Percentiles rank a stretch among this genome's conserved stretches.
phyloP scores from a whole-genome alignment of 1,140 invertebrate genomes.

The Aphis gossypii region DNA sequence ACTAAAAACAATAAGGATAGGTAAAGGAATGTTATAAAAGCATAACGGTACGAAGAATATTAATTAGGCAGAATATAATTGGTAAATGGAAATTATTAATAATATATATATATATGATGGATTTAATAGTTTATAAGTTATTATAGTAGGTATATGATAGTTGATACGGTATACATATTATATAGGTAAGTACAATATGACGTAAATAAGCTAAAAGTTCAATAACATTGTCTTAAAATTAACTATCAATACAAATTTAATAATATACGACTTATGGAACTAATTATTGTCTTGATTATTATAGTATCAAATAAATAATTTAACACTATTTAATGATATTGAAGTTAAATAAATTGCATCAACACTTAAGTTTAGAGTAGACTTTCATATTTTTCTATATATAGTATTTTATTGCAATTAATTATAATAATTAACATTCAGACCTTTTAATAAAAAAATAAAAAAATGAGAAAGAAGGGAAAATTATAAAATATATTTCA shows the following conservation, averaged over 20 bases:
- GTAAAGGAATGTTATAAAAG: background rate
- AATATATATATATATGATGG: background rate
- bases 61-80: background rate
- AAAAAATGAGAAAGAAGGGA: no score
- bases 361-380: background rate
- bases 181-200: background rate
- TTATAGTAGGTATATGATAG: background rate
- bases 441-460: background rate
- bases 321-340: constrained; percentile 24
- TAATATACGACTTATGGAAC: constrained; percentile 20
- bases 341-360: background rate
- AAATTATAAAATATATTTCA: background rate
- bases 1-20: background rate
- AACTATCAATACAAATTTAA: constrained; percentile 11
- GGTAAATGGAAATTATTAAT: background rate
- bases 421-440: background rate
- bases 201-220: constrained; percentile 16
- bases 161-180: background rate
- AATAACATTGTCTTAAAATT: constrained; percentile 26
- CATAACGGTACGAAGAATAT: background rate
- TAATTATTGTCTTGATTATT: constrained; percentile 49
- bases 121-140: background rate
- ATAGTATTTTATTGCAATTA: background rate
- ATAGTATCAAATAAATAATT: background rate
- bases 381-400: background rate